phyloP scores from a whole-genome alignment of 2,797 vertebrate species.

The Sebastes itinus region DNA sequence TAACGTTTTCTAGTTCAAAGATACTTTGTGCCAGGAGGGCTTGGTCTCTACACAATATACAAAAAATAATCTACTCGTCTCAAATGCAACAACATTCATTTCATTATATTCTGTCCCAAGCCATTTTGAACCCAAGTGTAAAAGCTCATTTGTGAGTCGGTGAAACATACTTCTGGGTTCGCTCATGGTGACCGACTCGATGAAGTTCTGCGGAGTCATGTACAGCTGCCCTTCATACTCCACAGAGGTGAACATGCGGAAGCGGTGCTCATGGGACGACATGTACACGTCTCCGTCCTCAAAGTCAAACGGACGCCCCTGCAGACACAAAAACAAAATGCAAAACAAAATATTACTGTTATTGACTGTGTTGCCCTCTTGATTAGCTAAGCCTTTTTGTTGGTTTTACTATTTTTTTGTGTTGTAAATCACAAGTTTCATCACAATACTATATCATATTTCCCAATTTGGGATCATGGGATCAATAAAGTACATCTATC shows the following conservation, averaged over 20 bases:
- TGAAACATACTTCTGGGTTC: slow-evolving; percentile 88
- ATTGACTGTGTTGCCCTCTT: background rate
- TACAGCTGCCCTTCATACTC: slow-evolving; percentile 96
- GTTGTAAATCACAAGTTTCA: no score
- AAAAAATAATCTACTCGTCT: background rate
- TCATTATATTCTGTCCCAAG: background rate
- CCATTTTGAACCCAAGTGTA: background rate
- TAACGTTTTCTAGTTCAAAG: background rate
- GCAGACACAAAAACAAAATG: slow-evolving; percentile 19
- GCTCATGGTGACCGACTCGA: slow-evolving; percentile 93
- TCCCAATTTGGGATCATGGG: no score
- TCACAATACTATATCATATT: no score
- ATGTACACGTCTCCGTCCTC: slow-evolving; percentile 93
- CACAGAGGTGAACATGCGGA: slow-evolving; percentile 92
- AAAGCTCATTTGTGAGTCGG: background rate
- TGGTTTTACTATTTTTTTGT: background rate
- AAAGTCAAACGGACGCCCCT: slow-evolving; percentile 81
- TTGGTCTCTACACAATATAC: background rate
- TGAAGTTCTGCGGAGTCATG: slow-evolving; percentile 97
- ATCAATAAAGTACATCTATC: no score
- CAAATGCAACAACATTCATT: background rate
- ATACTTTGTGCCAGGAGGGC: background rate
- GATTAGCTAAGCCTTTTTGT: background rate
- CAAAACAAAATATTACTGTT: background rate
- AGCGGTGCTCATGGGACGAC: slow-evolving; percentile 93